Base-by-base conservation (phyloP, 2,113 vertebrate genomes). In the Butorides virescens region DNA sequence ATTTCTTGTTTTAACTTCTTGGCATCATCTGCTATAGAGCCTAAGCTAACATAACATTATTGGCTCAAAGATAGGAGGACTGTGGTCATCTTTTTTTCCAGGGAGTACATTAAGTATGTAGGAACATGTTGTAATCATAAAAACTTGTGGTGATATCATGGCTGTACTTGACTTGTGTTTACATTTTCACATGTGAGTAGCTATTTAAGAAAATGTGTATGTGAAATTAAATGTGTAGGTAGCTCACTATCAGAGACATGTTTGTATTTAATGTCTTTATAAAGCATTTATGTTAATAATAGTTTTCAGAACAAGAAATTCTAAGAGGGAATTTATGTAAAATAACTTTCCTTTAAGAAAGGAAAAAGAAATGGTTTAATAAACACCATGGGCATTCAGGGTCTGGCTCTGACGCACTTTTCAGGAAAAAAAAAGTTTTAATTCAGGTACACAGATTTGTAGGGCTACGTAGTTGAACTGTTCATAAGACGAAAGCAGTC, bases 61-160 rank as follows among this genome's bases (percentile, higher is more conserved):
- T 84, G 46, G 15, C 37, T 90, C 11, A 46, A 58, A 71, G 47
- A 30, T 10, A 68, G 53, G 15, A 72, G 17, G 21, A 20, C 70
- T 55, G n/a, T 36, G 42, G 12, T 61, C 0, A 0, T 30, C 8
- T 47, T 49, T 29, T 37, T 30, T 53, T 46, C 47, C 42, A 14
- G 36, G 34, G 39, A 80, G 11, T 10, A 13, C 12, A 1, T 58
- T 37, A 80, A 86, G 26, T 61, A 15, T 27, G 32, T 61, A 72
- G 58, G 80, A 76, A 71, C 32, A 25, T 17, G 18, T 58, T 22
- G 21, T 47, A 56, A 58, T 26, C 4, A 0, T 36, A 44, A 61
- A 32, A 71, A 61, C n/a, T 71, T 42, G 46, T 66, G 30, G 44
- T 65, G 53, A 39, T 30, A 44, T 84, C 8, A 7, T 67, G 70